Conservation (phyloP, 2,888 invertebrate genomes). For the Polydrusus cervinus region DNA sequence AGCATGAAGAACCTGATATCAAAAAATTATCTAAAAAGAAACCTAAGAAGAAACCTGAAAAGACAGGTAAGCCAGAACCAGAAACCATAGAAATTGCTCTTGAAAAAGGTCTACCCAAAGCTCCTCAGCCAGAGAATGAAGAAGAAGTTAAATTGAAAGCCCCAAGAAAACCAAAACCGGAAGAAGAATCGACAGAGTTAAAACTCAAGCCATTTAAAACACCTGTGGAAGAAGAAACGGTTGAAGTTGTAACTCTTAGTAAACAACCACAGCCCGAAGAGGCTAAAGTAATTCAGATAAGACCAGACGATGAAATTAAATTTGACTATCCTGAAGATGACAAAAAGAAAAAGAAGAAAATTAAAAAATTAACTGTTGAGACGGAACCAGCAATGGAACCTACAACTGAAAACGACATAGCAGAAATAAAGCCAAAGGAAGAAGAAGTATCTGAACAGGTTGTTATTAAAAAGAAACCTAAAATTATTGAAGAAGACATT, state of each 20-base stretch:
- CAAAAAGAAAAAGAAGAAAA: conserved; percentile 47
- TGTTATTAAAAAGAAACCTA: conserved; percentile 59
- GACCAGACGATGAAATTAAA: conserved; percentile 48
- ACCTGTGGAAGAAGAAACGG: conserved; percentile 54
- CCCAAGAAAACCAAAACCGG: conserved; percentile 59
- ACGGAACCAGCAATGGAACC: conserved; percentile 16
- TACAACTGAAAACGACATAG: background rate
- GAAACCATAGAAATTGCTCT: conserved; percentile 58
- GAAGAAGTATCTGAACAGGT: conserved; percentile 58
- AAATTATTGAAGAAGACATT: conserved; percentile 62
- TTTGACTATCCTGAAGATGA: conserved; percentile 34
- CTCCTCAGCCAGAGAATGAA: conserved; percentile 62
- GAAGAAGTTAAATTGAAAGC: conserved; percentile 59
- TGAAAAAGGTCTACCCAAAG: conserved; percentile 63
- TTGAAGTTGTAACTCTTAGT: conserved; percentile 40
- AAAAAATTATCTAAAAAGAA: conserved; percentile 66
- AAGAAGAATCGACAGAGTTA: conserved; percentile 63
- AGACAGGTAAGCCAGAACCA: conserved; percentile 66
- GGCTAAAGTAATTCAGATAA: conserved; percentile 41
- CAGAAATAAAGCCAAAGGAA: conserved; percentile 2
- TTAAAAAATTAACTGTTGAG: conserved; percentile 24
- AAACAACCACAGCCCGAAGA: conserved; percentile 37
- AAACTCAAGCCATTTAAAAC: conserved; percentile 61
- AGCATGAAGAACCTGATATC: conserved; percentile 67
- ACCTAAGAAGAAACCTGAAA: conserved; percentile 64